These are phyloP conservation scores for Poeciliopsis infans DNA, from an alignment of 2,797 vertebrate species.

Conservation along the genomic window DNA sequence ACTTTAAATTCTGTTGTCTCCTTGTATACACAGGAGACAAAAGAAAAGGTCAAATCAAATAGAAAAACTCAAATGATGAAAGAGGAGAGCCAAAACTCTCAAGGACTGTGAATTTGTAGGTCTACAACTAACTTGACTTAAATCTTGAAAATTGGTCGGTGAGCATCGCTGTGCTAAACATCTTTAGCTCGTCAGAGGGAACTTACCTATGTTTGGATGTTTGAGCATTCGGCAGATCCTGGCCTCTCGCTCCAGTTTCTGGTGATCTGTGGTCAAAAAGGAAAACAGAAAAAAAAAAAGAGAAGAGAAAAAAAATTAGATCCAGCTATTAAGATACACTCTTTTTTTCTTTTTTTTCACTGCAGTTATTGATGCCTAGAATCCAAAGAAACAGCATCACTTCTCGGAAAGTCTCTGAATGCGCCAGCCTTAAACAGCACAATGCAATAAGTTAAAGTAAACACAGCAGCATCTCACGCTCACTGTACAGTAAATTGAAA, in stretches of 20 bases:
- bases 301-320: conserved; percentile 6
- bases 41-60: not conserved
- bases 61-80: not conserved
- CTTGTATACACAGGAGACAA: too few species aligned
- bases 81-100: not conserved
- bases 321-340: not conserved
- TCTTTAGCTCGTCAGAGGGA: conserved; percentile 11
- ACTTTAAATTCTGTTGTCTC: not conserved
- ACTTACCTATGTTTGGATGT: conserved; percentile 97
- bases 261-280: conserved; percentile 87
- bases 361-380: not conserved
- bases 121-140: not conserved
- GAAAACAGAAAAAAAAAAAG: conserved; percentile 21
- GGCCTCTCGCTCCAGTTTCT: conserved; percentile 98
- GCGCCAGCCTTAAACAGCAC: not conserved
- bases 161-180: not conserved
- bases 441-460: not conserved
- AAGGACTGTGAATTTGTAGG: not conserved
- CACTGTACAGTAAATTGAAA: conserved; percentile 9
- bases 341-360: not conserved
- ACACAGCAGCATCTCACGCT: not conserved
- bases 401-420: conserved; percentile 13
- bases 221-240: conserved; percentile 97
- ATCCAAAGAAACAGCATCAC: not conserved
- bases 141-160: not conserved